Evolutionary conservation across 2,113 vertebrate genomes (phyloP), one percentile per base, ranked within the genome.

Genomic region (Oryzias melastigma): DNA sequence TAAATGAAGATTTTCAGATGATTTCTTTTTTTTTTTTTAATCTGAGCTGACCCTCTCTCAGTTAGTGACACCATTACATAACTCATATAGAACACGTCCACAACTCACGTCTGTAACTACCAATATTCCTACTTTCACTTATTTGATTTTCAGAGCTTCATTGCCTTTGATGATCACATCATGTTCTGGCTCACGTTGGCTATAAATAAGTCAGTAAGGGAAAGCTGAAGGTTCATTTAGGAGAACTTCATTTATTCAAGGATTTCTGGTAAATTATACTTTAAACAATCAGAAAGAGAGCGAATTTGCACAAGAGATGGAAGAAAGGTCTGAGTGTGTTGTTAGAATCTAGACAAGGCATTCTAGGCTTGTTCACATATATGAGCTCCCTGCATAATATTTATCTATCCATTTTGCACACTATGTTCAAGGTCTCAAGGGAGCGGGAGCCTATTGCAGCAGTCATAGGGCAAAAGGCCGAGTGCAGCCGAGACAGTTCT

Each of bases 41-140:
- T 56, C 61, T 53, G 17, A 68, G 58, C 24, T 52, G 66, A 69
- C 60, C 69, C 13, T n/a, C 51, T 27, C 15, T 73, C 67, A 78
- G 48, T 55, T 55, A 47, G 66, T 76, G 62, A 55, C 48, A 77
- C 46, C 49, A 47, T 13, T 65, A 20, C 27, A 63, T 71, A 71
- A 68, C 69, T 70, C 46, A 72, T 70, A 55, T n/a, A 41, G 44
- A 16, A 22, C 42, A 57, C 58, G 20, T 76, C 71, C 78, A 77
- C 73, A 46, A 65, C 20, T 46, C 19, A 58, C 17, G 46, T 14
- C 27, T 60, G 7, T 57, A 74, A 51, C n/a, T 40, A 60, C 35
- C 20, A 6, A 25, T 47, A 46, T n/a, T 14, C 22, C 52, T 57
- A 15, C 18, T 59, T 50, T 62, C 29, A 58, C 65, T 53, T 70